A percentile compares a stretch with the other conserved stretches of the same genome.
Conservation (phyloP, 1,140 invertebrate species). For the Lepidurus apus region DNA sequence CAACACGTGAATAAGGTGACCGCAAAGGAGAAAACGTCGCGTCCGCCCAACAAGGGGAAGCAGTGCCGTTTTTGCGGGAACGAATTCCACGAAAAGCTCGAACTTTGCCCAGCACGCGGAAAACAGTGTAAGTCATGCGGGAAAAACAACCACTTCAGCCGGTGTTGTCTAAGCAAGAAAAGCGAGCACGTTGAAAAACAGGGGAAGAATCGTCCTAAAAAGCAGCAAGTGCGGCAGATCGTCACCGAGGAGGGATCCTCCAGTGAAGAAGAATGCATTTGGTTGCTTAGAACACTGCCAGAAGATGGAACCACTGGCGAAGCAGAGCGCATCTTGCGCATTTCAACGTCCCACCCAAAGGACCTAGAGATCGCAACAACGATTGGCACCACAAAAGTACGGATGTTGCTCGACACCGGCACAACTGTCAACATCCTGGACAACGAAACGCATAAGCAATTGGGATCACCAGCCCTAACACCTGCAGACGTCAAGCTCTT, state of each 20-base stretch:
- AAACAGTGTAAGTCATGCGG: background rate
- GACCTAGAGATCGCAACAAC: background rate
- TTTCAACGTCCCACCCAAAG: background rate
- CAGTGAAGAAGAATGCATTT: background rate
- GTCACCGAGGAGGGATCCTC: background rate
- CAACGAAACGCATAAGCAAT: background rate
- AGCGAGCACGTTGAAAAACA: background rate
- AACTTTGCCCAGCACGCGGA: background rate
- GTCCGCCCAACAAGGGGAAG: background rate
- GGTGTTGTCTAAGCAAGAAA: background rate
- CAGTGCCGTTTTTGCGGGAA: background rate
- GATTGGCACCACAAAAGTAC: background rate
- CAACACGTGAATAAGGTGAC: background rate
- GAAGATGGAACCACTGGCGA: background rate
- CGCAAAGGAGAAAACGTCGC: background rate
- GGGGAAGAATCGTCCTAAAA: background rate
- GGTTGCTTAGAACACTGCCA: background rate
- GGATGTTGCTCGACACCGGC: background rate
- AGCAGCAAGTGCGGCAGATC: background rate
- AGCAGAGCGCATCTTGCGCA: background rate
- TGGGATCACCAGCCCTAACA: background rate
- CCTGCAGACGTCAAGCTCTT: background rate
- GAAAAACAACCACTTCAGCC: background rate
- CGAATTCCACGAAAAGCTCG: background rate
- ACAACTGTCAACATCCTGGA: background rate